Conservation (phyloP, 2,888 invertebrate species). For the Mythimna loreyi region DNA sequence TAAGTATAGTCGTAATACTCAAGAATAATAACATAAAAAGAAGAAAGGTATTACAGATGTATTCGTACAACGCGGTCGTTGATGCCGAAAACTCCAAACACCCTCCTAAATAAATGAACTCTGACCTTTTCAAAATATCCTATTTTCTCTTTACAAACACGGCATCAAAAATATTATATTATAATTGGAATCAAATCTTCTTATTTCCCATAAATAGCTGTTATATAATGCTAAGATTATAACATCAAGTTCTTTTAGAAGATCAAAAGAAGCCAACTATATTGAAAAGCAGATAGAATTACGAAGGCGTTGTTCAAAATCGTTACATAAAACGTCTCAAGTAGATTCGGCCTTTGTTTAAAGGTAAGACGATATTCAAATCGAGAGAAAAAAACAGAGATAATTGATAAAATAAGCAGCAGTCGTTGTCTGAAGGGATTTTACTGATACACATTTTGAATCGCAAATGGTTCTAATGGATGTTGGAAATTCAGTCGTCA, state of each 20-base stretch:
- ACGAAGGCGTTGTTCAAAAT: conserved; percentile 59
- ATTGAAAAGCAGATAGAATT: conserved; percentile 62
- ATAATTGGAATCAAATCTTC: conserved; percentile 39
- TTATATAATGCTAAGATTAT: conserved; percentile 39
- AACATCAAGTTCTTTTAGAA: conserved; percentile 47
- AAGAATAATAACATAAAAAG: too few relatives aligned
- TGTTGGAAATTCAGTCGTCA: conserved; percentile 69
- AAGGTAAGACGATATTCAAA: conserved; percentile 68
- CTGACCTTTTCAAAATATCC: background rate
- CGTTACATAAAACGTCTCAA: conserved; percentile 59
- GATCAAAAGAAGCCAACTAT: conserved; percentile 64
- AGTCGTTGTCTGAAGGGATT: conserved; percentile 62
- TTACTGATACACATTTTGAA: conserved; percentile 70
- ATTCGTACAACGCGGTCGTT: too few relatives aligned
- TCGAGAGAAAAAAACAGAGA: conserved; percentile 63
- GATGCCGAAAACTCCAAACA: background rate
- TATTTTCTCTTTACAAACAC: conserved; percentile 1
- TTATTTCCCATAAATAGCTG: conserved; percentile 21
- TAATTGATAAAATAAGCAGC: conserved; percentile 70
- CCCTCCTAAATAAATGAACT: background rate
- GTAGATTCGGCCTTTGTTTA: conserved; percentile 56
- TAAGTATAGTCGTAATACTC: too few relatives aligned
- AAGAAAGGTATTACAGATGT: too few relatives aligned
- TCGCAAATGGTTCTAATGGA: conserved; percentile 72
- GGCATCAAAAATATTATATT: background rate